phyloP scores from a whole-genome alignment of 2,888 invertebrate genomes.

The Lochmaea capreae region DNA sequence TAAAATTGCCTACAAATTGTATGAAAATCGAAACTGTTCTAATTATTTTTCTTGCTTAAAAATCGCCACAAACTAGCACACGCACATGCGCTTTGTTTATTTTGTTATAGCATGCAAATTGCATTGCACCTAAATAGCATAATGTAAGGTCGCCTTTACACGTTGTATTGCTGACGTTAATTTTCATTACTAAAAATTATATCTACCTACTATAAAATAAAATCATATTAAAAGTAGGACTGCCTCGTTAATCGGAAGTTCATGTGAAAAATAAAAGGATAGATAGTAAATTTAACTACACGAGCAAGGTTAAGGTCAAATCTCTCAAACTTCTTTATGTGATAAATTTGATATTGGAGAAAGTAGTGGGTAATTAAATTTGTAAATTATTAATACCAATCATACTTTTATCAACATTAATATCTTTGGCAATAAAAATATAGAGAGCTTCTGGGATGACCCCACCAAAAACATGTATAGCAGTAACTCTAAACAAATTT shows the following conservation, averaged over 20 bases:
- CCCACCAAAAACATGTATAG: not conserved
- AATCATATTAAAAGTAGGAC: not conserved
- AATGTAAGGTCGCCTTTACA: no score
- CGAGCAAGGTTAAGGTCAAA: constrained; percentile 3
- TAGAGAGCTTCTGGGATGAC: not conserved
- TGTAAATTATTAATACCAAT: not conserved
- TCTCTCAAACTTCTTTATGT: not conserved
- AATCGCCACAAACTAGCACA: no score
- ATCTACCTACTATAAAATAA: no score
- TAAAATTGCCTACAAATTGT: no score
- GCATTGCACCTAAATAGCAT: no score
- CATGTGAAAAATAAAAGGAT: not conserved
- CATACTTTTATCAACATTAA: not conserved
- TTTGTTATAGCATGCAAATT: no score
- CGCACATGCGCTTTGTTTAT: no score
- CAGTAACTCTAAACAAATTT: not conserved
- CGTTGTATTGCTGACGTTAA: no score
- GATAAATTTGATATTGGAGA: not conserved
- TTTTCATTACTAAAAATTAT: no score
- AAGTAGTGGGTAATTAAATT: not conserved
- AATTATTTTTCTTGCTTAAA: no score
- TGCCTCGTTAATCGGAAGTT: not conserved
- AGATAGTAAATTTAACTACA: not conserved
- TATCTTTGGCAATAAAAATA: not conserved
- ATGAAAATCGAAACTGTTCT: no score